Percentiles rank a stretch among this genome's conserved stretches.
phyloP scores from a whole-genome alignment of 2,888 invertebrate species.

The Biston stratarius region DNA sequence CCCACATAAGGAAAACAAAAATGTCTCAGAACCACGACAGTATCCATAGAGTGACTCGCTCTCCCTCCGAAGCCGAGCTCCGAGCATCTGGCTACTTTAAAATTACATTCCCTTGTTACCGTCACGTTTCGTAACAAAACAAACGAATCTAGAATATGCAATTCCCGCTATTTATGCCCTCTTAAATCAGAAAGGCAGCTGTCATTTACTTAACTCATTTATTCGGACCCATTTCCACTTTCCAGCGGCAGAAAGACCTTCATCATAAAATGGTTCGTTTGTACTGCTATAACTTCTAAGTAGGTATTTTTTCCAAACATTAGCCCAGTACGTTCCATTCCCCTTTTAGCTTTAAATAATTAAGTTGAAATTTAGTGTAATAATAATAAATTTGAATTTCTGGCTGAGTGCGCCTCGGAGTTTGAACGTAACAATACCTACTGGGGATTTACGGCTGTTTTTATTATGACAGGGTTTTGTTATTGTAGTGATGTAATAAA shows the following conservation, averaged over 20 bases:
- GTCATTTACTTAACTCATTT: conserved; percentile 27
- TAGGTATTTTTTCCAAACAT: conserved; percentile 40
- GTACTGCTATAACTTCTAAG: conserved; percentile 30
- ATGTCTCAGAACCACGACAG: too few relatives aligned
- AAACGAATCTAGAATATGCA: not conserved
- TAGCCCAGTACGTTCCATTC: conserved; percentile 34
- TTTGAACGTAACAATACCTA: conserved; percentile 41
- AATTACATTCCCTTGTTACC: too few relatives aligned
- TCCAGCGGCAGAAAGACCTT: conserved; percentile 17
- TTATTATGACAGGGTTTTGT: conserved; percentile 29
- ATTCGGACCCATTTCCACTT: conserved; percentile 23
- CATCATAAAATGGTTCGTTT: conserved; percentile 34
- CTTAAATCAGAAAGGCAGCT: conserved; percentile 25
- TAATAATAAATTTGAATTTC: conserved; percentile 50
- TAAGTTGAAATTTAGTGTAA: conserved; percentile 47
- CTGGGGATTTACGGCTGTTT: conserved; percentile 38
- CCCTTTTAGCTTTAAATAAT: conserved; percentile 46
- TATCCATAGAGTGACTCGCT: too few relatives aligned
- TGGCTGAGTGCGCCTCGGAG: conserved; percentile 39
- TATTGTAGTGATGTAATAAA: conserved; percentile 30
- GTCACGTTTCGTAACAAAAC: not conserved
- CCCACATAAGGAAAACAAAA: too few relatives aligned
- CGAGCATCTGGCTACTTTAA: too few relatives aligned
- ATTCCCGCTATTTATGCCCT: conserved; percentile 6
- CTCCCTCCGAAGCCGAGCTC: too few relatives aligned